phyloP scores from a whole-genome alignment of 1,140 invertebrate genomes.

The Tachypleus tridentatus region DNA sequence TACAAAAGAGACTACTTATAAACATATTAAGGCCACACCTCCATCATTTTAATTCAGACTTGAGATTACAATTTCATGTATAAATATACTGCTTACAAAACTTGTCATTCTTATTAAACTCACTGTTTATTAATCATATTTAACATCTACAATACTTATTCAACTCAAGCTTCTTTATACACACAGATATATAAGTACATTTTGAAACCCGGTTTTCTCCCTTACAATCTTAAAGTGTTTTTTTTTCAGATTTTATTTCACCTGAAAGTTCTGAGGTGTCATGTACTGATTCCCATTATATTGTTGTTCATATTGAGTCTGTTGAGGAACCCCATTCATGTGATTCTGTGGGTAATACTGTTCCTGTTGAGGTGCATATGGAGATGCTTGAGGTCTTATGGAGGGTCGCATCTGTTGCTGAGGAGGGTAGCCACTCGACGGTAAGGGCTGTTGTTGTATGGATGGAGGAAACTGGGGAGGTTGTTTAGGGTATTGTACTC shows the following conservation, averaged over 20 bases:
- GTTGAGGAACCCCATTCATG: constrained; percentile 29
- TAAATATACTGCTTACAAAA: too few species aligned
- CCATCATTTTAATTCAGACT: too few species aligned
- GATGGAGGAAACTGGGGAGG: constrained; percentile 7
- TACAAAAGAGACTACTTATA: too few species aligned
- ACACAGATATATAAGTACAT: constrained; percentile 1
- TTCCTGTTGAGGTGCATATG: constrained; percentile 31
- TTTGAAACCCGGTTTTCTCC: neutral
- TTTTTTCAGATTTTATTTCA: constrained; percentile 8
- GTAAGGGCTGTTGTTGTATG: constrained; percentile 10
- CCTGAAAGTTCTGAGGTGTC: constrained; percentile 22
- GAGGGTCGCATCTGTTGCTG: constrained; percentile 17
- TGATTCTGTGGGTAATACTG: constrained; percentile 42
- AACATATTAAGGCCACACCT: too few species aligned
- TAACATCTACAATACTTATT: neutral
- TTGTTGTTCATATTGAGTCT: constrained; percentile 27
- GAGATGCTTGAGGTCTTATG: constrained; percentile 45
- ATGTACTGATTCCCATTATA: constrained; percentile 20
- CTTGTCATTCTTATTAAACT: too few species aligned
- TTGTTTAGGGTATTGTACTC: neutral
- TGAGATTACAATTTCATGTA: too few species aligned
- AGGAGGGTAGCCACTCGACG: constrained; percentile 7
- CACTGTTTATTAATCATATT: too few species aligned
- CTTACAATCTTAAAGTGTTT: neutral
- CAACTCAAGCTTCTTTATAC: neutral